Evolutionary conservation across 2,888 invertebrate species (phyloP).

Genomic region (Pandemis heparana): DNA sequence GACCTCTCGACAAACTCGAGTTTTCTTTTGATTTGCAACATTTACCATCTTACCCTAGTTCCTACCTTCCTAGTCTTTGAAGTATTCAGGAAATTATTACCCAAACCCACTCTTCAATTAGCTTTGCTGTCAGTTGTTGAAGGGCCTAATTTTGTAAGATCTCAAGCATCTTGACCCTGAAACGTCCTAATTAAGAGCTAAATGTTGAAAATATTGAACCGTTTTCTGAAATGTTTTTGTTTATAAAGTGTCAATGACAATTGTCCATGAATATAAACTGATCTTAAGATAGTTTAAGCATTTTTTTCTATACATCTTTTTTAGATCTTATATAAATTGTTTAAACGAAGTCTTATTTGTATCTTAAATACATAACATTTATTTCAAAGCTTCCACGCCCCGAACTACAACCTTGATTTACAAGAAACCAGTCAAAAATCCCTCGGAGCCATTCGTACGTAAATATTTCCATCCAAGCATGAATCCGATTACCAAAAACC

Average conservation of each 20-base stretch:
- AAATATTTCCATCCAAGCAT: slow-evolving; percentile 1
- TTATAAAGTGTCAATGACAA: too few relatives aligned
- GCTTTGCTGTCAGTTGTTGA: not conserved
- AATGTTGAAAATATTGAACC: not conserved
- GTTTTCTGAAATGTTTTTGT: too few relatives aligned
- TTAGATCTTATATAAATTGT: too few relatives aligned
- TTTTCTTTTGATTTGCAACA: slow-evolving; percentile 11
- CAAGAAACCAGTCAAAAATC: not conserved
- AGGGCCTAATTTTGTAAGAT: slow-evolving; percentile 2
- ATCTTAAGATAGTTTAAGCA: too few relatives aligned
- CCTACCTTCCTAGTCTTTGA: slow-evolving; percentile 2
- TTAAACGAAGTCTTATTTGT: too few relatives aligned
- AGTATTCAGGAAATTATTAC: not conserved
- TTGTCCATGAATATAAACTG: too few relatives aligned
- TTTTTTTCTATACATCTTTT: too few relatives aligned
- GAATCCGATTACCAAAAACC: slow-evolving; percentile 5
- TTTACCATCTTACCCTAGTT: not conserved
- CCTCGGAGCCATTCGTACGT: not conserved
- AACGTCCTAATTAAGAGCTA: not conserved
- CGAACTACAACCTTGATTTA: not conserved
- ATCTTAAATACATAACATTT: too few relatives aligned
- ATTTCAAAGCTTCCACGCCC: not conserved
- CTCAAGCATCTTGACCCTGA: not conserved
- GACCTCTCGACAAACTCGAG: not conserved
- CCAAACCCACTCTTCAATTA: slow-evolving; percentile 4